Percentiles rank a stretch among this genome's conserved stretches.
Evolutionary conservation across 2,797 vertebrate genomes (phyloP).

Genomic region (Astyanax mexicanus): DNA sequence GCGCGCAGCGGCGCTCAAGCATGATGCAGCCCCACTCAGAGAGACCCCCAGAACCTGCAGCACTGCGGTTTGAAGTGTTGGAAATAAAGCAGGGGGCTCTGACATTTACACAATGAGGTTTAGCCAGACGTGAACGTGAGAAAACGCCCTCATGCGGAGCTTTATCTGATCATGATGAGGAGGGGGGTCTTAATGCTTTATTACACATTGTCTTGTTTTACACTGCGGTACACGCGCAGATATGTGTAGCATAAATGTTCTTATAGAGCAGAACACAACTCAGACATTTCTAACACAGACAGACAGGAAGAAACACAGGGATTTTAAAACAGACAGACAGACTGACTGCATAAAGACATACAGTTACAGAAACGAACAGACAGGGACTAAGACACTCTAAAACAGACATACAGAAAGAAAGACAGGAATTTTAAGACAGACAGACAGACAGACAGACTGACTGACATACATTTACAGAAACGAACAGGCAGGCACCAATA

Average conservation of each 20-base stretch:
- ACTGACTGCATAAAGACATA: neutral
- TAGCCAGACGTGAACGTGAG: conserved; percentile 83
- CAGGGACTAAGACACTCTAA: neutral
- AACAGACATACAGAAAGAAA: neutral
- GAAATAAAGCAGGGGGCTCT: conserved; percentile 59
- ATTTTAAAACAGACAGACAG: neutral
- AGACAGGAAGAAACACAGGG: too few relatives aligned
- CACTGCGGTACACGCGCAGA: too few relatives aligned
- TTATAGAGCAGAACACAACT: too few relatives aligned
- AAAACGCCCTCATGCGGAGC: conserved; percentile 76
- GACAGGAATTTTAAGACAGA: neutral
- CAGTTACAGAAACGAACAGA: neutral
- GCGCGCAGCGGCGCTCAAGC: conserved; percentile 60
- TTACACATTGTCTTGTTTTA: too few relatives aligned
- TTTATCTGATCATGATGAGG: conserved; percentile 27
- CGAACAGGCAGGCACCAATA: too few relatives aligned
- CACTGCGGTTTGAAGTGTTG: conserved; percentile 67
- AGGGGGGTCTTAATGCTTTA: too few relatives aligned
- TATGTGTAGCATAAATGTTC: too few relatives aligned
- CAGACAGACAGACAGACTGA: neutral
- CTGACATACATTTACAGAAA: too few relatives aligned
- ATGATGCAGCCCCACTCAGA: conserved; percentile 54
- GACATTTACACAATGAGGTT: conserved; percentile 69
- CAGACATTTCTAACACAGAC: neutral
- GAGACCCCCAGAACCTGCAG: conserved; percentile 60